A percentile compares a stretch with the other conserved stretches of the same genome.
Conservation (phyloP, 1,140 invertebrate species). For the Lordiphosa mommai region DNA sequence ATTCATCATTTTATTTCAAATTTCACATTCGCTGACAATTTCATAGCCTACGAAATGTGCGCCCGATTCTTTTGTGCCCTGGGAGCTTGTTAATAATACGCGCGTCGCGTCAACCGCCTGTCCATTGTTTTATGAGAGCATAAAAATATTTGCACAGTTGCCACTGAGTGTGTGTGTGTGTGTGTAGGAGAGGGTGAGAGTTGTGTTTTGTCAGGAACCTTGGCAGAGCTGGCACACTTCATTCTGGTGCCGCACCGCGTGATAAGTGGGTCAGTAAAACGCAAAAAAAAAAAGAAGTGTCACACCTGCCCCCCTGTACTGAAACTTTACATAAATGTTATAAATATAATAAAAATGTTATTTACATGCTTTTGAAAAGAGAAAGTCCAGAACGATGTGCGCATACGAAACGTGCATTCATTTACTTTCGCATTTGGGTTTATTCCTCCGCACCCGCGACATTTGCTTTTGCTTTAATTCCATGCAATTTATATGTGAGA, state of each 20-base stretch:
- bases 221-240: constrained; percentile 43
- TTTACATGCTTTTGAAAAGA: constrained; percentile 74
- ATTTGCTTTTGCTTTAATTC: constrained; percentile 27
- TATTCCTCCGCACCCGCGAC: constrained; percentile 5
- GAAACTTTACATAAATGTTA: constrained; percentile 67
- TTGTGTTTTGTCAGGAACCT: constrained; percentile 54
- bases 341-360: constrained; percentile 75
- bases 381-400: constrained; percentile 54
- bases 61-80: constrained; percentile 60
- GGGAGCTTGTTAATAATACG: constrained; percentile 24
- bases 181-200: constrained; percentile 34
- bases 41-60: constrained; percentile 63
- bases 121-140: constrained; percentile 52
- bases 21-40: constrained; percentile 74
- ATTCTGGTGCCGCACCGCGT: constrained; percentile 62
- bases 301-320: constrained; percentile 49
- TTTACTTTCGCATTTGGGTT: constrained; percentile 57
- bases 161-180: constrained; percentile 15
- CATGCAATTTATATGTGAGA: constrained; percentile 63
- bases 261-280: constrained; percentile 71
- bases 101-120: constrained; percentile 5
- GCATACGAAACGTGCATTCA: constrained; percentile 55
- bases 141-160: constrained; percentile 72
- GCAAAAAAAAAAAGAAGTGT: constrained; percentile 55
- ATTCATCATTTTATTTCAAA: constrained; percentile 77